Evolutionary conservation across 2,797 vertebrate species (phyloP), one percentile per base, ranked within the genome.

Genomic region (Chaetodon trifasciatus): DNA sequence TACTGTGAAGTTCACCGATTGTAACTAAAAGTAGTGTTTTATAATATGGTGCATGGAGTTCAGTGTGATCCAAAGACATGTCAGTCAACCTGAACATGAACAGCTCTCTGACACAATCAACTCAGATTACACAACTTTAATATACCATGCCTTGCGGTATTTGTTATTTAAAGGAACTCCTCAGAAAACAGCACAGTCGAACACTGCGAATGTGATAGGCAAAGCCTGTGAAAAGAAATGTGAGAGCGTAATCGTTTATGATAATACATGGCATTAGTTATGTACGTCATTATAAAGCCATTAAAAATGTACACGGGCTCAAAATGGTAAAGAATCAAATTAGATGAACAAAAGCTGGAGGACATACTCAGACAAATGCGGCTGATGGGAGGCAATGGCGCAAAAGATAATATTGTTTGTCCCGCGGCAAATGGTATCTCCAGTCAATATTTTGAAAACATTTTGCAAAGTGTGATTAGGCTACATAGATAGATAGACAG

Each of bases 291-390:
- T 79, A 82, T 77, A 60, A 63, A 64, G 64, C 35, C 9, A 76
- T 70, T 78, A 62, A 56, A 82, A 68, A 44, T 60, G 57, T 32
- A 60, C 40, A 61, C 10, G 64, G 24, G 21, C 3, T 9, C 35
- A 53, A 79, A 84, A 75, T 56, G 63, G 24, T 50, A 87, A 56
- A 62, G n/a, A 67, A 47, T 72, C 10, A 47, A 73, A 79, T 68
- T 47, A 61, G n/a, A 52, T n/a, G 57, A 63, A 70, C 17, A 16
- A 71, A 74, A 69, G 49, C 70, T 70, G 55, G 61, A 39, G 11
- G 47, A 70, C 44, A 63, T 15, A 46, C 39, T 42, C 42, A 46
- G 40, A 64, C 19, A 67, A 71, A 55, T 66, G 52, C 57, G 56
- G 63, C 55, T 50, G 44, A 66, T 47, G 32, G 39, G 44, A 82